phyloP scores from a whole-genome alignment of 2,888 invertebrate species.

The Mycalesis mineus region DNA sequence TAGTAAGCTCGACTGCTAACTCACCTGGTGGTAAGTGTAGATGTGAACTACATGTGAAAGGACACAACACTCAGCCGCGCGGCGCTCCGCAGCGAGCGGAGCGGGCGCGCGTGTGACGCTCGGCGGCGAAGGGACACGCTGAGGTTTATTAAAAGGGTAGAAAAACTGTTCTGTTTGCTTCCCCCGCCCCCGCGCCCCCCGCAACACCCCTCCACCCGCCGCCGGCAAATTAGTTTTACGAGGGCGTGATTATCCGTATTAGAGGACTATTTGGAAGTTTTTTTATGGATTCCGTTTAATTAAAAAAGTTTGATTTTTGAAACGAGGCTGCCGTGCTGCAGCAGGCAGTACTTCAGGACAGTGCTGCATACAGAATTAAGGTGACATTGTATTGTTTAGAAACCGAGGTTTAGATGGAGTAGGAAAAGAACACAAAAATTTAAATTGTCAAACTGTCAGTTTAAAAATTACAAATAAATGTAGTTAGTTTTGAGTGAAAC shows the following conservation, averaged over 20 bases:
- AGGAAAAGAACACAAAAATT: too few relatives aligned
- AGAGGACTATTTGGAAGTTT: conserved; percentile 26
- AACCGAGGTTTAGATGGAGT: too few relatives aligned
- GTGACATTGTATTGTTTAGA: too few relatives aligned
- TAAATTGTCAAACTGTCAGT: too few relatives aligned
- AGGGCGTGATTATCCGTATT: conserved; percentile 31
- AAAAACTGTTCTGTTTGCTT: conserved; percentile 27
- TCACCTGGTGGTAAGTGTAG: too few relatives aligned
- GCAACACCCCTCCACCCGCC: conserved; percentile 19
- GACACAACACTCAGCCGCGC: too few relatives aligned
- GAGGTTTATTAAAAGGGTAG: conserved; percentile 30
- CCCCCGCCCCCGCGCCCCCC: conserved; percentile 19
- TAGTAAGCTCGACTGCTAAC: too few relatives aligned
- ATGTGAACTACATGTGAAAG: too few relatives aligned
- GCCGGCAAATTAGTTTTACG: conserved; percentile 30
- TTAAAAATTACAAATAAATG: too few relatives aligned
- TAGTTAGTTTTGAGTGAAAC: too few relatives aligned
- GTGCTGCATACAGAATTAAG: too few relatives aligned
- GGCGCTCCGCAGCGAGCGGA: background rate
- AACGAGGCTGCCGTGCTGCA: background rate
- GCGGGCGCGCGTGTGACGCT: background rate
- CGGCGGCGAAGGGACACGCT: conserved; percentile 18
- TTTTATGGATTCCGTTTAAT: conserved; percentile 20
- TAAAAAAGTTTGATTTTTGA: conserved; percentile 14
- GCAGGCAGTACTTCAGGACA: too few relatives aligned